phyloP scores from a whole-genome alignment of 2,888 invertebrate genomes.

The Tanytarsus gracilentus region DNA sequence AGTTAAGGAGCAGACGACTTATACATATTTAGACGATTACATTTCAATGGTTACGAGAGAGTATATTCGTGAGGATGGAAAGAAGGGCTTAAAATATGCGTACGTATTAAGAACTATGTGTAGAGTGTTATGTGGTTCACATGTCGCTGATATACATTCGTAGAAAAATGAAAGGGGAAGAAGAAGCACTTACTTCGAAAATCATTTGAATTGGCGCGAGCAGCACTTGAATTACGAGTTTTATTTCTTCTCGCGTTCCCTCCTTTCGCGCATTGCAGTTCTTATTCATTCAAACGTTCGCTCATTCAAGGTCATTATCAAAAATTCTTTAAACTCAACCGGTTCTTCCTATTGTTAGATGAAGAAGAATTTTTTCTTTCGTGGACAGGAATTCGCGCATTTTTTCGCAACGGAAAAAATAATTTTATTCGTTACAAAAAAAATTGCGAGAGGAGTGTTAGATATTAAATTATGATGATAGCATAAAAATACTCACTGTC shows the following conservation, averaged over 20 bases:
- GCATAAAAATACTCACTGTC: too few species aligned
- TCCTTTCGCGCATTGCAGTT: slow-evolving; percentile 16
- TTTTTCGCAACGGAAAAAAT: slow-evolving; percentile 5
- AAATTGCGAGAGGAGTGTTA: too few species aligned
- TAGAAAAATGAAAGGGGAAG: background rate
- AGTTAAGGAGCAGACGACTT: slow-evolving; percentile 5
- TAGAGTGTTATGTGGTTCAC: too few species aligned
- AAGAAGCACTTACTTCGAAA: background rate
- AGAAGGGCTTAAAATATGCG: too few species aligned
- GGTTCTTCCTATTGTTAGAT: too few species aligned
- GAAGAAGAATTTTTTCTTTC: background rate
- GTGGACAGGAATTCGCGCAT: background rate
- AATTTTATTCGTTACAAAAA: too few species aligned
- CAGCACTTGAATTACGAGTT: slow-evolving; percentile 24
- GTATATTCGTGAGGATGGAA: too few species aligned
- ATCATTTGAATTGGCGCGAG: slow-evolving; percentile 23
- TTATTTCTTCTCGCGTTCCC: slow-evolving; percentile 6
- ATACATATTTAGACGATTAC: slow-evolving; percentile 7
- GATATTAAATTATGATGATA: too few species aligned
- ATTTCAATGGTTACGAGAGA: background rate
- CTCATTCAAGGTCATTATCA: slow-evolving; percentile 19
- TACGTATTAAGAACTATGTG: too few species aligned
- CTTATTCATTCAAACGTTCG: background rate
- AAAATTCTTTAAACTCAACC: slow-evolving; percentile 1
- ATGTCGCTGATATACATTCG: background rate